A percentile compares a stretch with the other conserved stretches of the same genome.
phyloP scores from a whole-genome alignment of 1,140 invertebrate species.

The Hyles euphorbiae region DNA sequence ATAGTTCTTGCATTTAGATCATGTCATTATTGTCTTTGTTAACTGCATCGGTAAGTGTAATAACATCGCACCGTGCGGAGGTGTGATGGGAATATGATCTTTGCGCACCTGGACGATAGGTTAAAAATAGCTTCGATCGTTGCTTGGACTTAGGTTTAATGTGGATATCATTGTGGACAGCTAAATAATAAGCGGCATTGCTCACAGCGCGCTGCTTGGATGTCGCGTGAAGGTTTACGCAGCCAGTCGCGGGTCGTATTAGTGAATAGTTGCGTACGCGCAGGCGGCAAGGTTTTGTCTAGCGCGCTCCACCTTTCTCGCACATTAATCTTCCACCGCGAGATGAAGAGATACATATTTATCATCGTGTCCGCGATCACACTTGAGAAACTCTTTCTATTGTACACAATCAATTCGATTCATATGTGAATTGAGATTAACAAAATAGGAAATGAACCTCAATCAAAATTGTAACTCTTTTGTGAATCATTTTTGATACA shows the following conservation, averaged over 20 bases:
- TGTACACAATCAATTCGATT: slow-evolving; percentile 65
- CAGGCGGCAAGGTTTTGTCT: slow-evolving; percentile 59
- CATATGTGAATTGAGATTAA: slow-evolving; percentile 39
- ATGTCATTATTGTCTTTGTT: slow-evolving; percentile 67
- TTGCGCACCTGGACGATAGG: no score
- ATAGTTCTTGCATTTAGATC: slow-evolving; percentile 70
- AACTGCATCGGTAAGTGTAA: slow-evolving; percentile 19
- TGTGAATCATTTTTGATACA: neutral
- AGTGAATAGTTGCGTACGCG: slow-evolving; percentile 50
- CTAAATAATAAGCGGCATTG: slow-evolving; percentile 70
- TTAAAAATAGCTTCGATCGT: no score
- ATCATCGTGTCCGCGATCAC: slow-evolving; percentile 67
- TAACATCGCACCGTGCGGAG: slow-evolving; percentile 16
- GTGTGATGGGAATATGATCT: slow-evolving; percentile 21
- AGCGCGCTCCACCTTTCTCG: slow-evolving; percentile 43
- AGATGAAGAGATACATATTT: slow-evolving; percentile 72
- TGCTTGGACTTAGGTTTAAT: neutral
- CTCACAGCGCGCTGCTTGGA: slow-evolving; percentile 50
- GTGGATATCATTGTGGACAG: slow-evolving; percentile 23
- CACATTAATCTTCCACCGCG: slow-evolving; percentile 63
- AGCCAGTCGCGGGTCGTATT: slow-evolving; percentile 47
- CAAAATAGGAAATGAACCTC: slow-evolving; percentile 11
- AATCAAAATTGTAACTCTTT: neutral
- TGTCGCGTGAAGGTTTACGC: slow-evolving; percentile 56
- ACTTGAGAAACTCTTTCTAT: slow-evolving; percentile 55